Base-by-base conservation (phyloP, 1,140 invertebrate species). In the Calephelis nemesis region DNA sequence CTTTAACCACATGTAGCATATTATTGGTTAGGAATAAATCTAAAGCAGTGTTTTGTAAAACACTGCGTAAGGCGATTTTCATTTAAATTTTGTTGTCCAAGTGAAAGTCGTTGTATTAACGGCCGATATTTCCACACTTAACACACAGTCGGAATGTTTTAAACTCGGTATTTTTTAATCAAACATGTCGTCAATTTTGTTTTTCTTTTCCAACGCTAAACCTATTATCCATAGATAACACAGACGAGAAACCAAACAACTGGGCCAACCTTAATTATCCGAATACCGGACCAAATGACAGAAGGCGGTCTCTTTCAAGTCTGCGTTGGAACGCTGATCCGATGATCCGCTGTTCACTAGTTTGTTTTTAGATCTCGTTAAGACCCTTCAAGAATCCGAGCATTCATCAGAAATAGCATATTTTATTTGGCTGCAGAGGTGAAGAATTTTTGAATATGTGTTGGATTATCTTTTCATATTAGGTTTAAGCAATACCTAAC, bases 341-440 rank as follows among this genome's bases (percentile, higher is more conserved):
- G 74, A 84, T 81, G 74, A 77, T 72, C 75, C 78, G 4, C 42
- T 7, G 42, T 45, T 9, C 42, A 45, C 7, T 74, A 77, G 78
- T 87, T 81, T 79, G 78, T 87, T 88, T 88, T 85, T 85, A 85
- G 83, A 86, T 78, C 77, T 83, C 81, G 78, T 85, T 85, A 83
- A 78, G 73, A 74, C 72, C 64, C 72, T 69, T 70, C 63, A 75
- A 75, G 85, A 85, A 85, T 87, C 68, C 76, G 76, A 80, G 74
- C 87, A 84, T 87, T 82, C 82, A 81, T 88, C 83, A 85, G 73
- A 40, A 47, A 69, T 63, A 72, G 78, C 81, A 87, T 85, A 85
- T 83, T 82, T 86, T 73, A 81, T 78, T 75, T 78, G 73, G 72
- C 70, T 75, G 69, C 70, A 75, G 78, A 78, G 78, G 82, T 85